These are phyloP conservation scores for Cavia porcellus DNA, from an alignment of 2,113 vertebrate genomes.

Conservation along the genomic window DNA sequence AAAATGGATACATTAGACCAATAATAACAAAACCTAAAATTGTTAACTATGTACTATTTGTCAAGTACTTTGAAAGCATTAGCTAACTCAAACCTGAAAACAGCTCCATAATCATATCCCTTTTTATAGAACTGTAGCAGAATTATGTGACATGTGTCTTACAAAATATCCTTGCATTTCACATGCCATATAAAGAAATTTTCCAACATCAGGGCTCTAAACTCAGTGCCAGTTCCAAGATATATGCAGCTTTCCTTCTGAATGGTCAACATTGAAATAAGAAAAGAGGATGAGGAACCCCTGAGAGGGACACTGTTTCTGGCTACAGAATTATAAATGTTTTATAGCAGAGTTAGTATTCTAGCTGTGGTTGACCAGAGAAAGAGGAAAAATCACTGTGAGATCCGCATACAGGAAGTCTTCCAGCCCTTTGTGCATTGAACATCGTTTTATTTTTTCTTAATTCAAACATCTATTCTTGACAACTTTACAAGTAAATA, in stretches of 20 bases:
- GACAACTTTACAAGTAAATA: not conserved
- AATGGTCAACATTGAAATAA: not conserved
- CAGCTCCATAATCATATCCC: not conserved
- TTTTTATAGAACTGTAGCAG: not conserved
- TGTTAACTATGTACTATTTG: not conserved
- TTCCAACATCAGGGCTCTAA: not conserved
- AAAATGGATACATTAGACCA: not conserved
- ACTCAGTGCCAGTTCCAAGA: not conserved
- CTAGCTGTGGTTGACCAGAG: not conserved
- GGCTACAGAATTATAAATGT: not conserved
- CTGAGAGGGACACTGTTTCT: not conserved
- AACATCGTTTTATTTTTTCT: not conserved
- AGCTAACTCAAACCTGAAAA: not conserved
- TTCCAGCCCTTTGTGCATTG: not conserved
- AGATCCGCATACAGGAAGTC: not conserved
- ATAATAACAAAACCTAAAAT: not conserved
- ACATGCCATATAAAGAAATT: not conserved
- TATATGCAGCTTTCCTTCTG: not conserved
- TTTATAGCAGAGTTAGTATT: not conserved
- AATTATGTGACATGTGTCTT: not conserved
- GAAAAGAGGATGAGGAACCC: not conserved
- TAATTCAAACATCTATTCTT: not conserved
- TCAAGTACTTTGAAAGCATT: constrained; percentile 1
- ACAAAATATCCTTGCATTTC: not conserved
- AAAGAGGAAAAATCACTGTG: not conserved